A percentile compares a stretch with the other conserved stretches of the same genome.
Conservation (phyloP, 2,113 vertebrate species). For the Corythornis madagascariensis region DNA sequence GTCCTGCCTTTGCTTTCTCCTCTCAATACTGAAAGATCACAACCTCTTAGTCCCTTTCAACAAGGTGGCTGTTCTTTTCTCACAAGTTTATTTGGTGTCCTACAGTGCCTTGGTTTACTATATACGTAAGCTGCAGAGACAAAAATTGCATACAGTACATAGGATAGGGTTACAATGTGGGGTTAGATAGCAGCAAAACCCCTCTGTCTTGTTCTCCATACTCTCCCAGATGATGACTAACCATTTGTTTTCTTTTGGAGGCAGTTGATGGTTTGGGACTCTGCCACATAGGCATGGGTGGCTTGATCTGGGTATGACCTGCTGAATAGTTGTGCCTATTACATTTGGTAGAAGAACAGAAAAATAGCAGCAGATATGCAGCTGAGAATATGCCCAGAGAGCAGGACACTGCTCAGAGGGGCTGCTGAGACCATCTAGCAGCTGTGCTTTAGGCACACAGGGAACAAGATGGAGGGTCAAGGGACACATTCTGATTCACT, state of each 20-base stretch:
- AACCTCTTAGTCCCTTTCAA: neutral
- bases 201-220: neutral
- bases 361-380: neutral
- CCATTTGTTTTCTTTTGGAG: neutral
- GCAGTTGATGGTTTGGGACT: neutral
- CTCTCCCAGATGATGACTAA: neutral
- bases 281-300: neutral
- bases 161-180: neutral
- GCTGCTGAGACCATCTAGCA: neutral
- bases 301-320: neutral
- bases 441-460: neutral
- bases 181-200: neutral
- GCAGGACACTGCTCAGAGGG: neutral
- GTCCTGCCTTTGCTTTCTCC: neutral
- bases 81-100: neutral
- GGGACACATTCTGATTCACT: neutral
- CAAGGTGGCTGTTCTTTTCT: neutral
- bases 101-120: neutral
- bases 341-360: neutral
- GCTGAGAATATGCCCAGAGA: neutral
- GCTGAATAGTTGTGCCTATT: neutral
- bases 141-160: neutral
- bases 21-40: neutral
- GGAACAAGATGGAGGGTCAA: neutral
- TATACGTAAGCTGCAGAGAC: neutral